These are phyloP conservation scores for Myxocyprinus asiaticus DNA, from an alignment of 2,113 vertebrate genomes.

Conservation along the genomic window DNA sequence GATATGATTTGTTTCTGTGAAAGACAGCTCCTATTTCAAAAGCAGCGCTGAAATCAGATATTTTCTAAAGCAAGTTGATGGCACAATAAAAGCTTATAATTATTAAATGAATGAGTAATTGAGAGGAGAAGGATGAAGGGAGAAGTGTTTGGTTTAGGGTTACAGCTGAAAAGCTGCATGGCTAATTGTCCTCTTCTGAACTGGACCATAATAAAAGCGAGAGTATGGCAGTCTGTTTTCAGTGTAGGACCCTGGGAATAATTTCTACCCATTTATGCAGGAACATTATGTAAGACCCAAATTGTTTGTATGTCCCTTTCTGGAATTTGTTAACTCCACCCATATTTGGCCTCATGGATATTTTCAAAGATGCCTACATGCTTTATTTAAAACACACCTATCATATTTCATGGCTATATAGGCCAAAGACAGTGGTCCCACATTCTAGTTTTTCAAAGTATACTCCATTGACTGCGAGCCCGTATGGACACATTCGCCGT, in stretches of 20 bases:
- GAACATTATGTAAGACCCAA: not conserved
- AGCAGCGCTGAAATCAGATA: constrained; percentile 49
- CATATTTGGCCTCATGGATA: constrained; percentile 21
- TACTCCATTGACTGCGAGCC: no score
- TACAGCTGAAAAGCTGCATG: constrained; percentile 37
- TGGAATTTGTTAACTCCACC: constrained; percentile 9
- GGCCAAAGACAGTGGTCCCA: not conserved
- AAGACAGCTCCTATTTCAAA: constrained; percentile 50
- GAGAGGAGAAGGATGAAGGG: constrained; percentile 45
- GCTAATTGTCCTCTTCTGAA: constrained; percentile 25
- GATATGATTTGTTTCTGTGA: constrained; percentile 46
- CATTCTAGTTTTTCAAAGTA: not conserved
- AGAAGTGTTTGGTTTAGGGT: constrained; percentile 38
- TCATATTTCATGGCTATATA: not conserved
- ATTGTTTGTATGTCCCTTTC: not conserved
- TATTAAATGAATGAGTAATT: constrained; percentile 48
- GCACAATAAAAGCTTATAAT: constrained; percentile 56
- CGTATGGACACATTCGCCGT: no score
- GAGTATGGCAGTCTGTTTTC: not conserved
- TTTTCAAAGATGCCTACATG: not conserved
- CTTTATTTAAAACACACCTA: constrained; percentile 31
- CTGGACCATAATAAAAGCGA: not conserved
- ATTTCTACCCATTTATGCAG: no score
- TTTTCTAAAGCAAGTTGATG: constrained; percentile 40
- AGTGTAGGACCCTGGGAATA: not conserved